phyloP scores from a whole-genome alignment of 2,113 vertebrate species.

The Myanophis thanlyinensis region DNA sequence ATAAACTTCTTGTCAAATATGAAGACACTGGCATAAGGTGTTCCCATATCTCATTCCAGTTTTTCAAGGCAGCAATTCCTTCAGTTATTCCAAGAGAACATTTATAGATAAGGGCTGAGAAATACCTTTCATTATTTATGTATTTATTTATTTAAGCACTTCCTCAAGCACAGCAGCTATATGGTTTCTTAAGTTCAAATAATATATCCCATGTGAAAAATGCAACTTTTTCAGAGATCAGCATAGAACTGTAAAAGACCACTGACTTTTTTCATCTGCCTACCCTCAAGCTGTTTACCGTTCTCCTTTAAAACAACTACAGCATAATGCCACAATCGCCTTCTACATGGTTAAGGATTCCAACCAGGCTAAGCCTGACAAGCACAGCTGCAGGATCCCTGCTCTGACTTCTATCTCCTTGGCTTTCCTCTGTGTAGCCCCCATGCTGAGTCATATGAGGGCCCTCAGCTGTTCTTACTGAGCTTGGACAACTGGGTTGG shows the following conservation, averaged over 20 bases:
- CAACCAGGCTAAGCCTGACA: not conserved
- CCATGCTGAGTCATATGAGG: slow-evolving; percentile 19
- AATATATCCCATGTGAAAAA: not conserved
- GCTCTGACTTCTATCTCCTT: not conserved
- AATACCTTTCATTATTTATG: not conserved
- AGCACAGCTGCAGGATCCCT: slow-evolving; percentile 12
- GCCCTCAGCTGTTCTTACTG: slow-evolving; percentile 30
- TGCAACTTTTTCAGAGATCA: not conserved
- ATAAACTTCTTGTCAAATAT: not conserved
- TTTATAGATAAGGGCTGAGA: no score
- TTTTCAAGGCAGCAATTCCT: not conserved
- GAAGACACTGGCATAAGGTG: not conserved
- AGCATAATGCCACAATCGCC: not conserved
- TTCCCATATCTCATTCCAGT: not conserved
- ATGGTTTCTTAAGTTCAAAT: not conserved
- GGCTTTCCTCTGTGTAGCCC: not conserved
- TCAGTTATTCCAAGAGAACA: not conserved
- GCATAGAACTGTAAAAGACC: not conserved
- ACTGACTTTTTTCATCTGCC: not conserved
- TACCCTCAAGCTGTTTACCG: not conserved
- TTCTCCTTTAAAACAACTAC: not conserved
- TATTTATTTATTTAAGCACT: not conserved
- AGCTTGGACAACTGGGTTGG: not conserved
- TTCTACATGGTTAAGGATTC: not conserved
- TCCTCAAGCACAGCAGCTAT: not conserved